Evolutionary conservation across 2,113 vertebrate species (phyloP), one percentile per base, ranked within the genome.

Genomic region (Ctenomys sociabilis): DNA sequence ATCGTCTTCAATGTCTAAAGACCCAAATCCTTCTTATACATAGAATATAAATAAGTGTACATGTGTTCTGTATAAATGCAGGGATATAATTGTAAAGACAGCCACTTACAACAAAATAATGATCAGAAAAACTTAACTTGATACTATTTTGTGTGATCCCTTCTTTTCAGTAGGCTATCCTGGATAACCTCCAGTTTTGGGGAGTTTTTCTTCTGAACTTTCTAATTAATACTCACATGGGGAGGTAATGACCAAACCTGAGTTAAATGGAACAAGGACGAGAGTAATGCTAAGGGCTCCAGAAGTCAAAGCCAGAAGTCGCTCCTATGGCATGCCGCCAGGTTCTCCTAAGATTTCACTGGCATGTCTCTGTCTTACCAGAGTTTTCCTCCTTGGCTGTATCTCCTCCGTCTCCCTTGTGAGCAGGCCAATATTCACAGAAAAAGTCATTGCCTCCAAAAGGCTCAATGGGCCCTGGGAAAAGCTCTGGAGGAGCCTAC

Each of bases 61-160:
- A 85, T 80, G 3, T 30, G 64, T 88, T 84, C 72, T 13, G 85
- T 80, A 85, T 72, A 88, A 32, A 73, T 80, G 57, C 32, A 43
- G 24, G 70, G 21, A 37, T 28, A 49, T 43, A 52, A 84, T 93
- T 84, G 57, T 80, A 40, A 85, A 73, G 63, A 40, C 1, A 66
- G 54, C 35, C 85, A 54, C 32, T 88, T 91, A 77, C 86, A 90
- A 81, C 72, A 94, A 90, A 96, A 49, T 61, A 63, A 90, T 66
- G 77, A 77, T 26, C 35, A 75, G 37, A 86, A 93, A 92, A 81
- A 77, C 4, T 52, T 77, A 49, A 49, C 35, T 86, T 75, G 22
- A 3, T 80, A 72, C 2, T 64, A 37, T 80, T 78, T 82, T 88
- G 26, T 64, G 54, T 83, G 68, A 59, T 70, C 40, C 57, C 90